These are phyloP conservation scores for Bolinopsis microptera DNA, from an alignment of 37 sponge, comb jelly and placozoan genomes.

Conservation along the genomic window DNA sequence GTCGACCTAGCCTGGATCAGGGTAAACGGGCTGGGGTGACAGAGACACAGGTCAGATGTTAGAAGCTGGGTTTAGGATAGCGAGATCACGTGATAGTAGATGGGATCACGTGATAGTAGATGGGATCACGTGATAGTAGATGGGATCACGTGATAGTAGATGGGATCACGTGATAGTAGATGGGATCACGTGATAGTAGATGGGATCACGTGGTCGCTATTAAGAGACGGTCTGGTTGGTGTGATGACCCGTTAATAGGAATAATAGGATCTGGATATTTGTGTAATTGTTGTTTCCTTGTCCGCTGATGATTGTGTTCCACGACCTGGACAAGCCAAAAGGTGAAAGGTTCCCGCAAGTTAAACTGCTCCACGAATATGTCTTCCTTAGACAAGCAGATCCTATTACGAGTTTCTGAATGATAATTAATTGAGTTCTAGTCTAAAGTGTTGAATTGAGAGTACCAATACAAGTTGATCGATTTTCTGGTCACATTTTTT, in stretches of 20 bases:
- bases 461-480: background rate
- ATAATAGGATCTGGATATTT: background rate
- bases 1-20: background rate
- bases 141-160: background rate
- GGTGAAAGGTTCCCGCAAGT: no score
- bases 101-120: background rate
- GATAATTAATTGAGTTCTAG: no score
- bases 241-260: background rate
- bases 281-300: background rate
- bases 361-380: no score
- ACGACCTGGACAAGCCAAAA: background rate
- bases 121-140: background rate
- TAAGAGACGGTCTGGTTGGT: background rate
- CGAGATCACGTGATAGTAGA: no score
- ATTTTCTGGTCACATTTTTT: background rate
- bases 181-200: background rate
- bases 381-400: no score
- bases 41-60: background rate
- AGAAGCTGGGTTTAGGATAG: background rate
- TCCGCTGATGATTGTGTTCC: background rate
- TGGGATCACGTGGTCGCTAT: background rate
- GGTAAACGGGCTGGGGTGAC: background rate
- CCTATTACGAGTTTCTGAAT: no score
- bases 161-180: background rate
- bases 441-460: no score